A percentile compares a stretch with the other conserved stretches of the same genome.
Conservation (phyloP, 2,797 vertebrate species). For the Syngnathus rostellatus region DNA sequence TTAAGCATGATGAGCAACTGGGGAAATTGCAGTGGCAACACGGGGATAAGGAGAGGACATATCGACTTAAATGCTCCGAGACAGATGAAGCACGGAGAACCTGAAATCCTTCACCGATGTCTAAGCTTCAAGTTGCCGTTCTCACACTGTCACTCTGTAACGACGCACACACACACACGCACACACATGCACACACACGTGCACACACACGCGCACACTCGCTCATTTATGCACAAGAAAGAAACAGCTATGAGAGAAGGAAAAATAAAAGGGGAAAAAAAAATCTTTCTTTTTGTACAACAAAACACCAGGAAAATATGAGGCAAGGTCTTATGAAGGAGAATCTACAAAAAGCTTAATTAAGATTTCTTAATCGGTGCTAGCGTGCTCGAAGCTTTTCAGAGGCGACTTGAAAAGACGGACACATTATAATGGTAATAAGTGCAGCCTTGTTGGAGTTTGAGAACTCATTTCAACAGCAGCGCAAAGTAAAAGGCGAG, state of each 20-base stretch:
- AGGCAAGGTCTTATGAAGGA: conserved; percentile 70
- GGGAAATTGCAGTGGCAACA: conserved; percentile 69
- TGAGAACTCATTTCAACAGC: conserved; percentile 45
- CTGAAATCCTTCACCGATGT: conserved; percentile 59
- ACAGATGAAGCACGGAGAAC: conserved; percentile 58
- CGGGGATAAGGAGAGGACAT: conserved; percentile 58
- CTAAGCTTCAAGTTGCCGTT: conserved; percentile 39
- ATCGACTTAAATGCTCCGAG: conserved; percentile 62
- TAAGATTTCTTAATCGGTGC: conserved; percentile 69
- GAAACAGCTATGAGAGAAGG: conserved; percentile 36
- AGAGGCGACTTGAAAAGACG: conserved; percentile 56
- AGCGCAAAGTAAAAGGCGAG: conserved; percentile 13
- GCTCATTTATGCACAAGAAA: conserved; percentile 36
- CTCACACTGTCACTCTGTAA: conserved; percentile 20
- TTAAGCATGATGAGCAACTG: conserved; percentile 70
- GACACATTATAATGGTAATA: conserved; percentile 70
- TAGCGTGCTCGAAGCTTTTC: conserved; percentile 61
- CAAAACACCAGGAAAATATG: conserved; percentile 27
- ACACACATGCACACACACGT: conserved; percentile 6
- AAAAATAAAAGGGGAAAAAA: conserved; percentile 14
- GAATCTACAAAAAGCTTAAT: conserved; percentile 69
- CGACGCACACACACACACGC: conserved; percentile 5
- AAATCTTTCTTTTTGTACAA: conserved; percentile 32
- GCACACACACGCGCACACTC: conserved; percentile 14
- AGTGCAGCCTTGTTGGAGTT: conserved; percentile 52